phyloP scores from a whole-genome alignment of 2,888 invertebrate species.

The Hololepta plana region DNA sequence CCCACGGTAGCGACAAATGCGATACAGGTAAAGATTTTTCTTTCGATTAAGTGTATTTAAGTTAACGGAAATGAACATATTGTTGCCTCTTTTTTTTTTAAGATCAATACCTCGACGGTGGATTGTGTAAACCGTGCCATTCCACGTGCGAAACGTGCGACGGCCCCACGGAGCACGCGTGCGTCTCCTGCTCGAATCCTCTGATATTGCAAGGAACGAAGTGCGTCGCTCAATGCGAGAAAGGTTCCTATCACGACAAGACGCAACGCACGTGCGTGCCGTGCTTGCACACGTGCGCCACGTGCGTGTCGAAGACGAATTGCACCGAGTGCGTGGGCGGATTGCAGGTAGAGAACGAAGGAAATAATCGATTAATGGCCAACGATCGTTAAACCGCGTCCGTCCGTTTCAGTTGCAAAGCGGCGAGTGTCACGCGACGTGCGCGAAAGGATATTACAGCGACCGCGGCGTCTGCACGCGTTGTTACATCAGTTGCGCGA shows the following conservation, averaged over 20 bases:
- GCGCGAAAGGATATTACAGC: conserved; percentile 69
- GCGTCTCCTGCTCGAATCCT: conserved; percentile 57
- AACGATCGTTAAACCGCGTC: too few relatives aligned
- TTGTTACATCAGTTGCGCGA: conserved; percentile 69
- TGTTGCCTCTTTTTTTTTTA: conserved; percentile 19
- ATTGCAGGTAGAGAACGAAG: conserved; percentile 43
- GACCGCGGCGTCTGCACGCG: conserved; percentile 67
- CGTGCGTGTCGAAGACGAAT: conserved; percentile 60
- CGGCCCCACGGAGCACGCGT: conserved; percentile 52
- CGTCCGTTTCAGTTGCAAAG: conserved; percentile 43
- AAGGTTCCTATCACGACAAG: conserved; percentile 50
- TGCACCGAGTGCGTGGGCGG: conserved; percentile 65
- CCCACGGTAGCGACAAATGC: conserved; percentile 51
- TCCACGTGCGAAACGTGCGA: conserved; percentile 68
- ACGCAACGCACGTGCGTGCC: conserved; percentile 47
- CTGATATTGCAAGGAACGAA: conserved; percentile 51
- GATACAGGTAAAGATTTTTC: conserved; percentile 35
- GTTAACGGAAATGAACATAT: neutral
- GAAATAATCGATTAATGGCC: neutral
- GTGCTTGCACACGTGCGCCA: conserved; percentile 62
- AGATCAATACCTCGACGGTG: conserved; percentile 58
- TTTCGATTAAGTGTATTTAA: neutral
- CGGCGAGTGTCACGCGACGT: conserved; percentile 65
- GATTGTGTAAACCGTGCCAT: conserved; percentile 56
- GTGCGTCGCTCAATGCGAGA: conserved; percentile 60